Conservation (phyloP, 1,140 invertebrate species). For the Liolophura sinensis region DNA sequence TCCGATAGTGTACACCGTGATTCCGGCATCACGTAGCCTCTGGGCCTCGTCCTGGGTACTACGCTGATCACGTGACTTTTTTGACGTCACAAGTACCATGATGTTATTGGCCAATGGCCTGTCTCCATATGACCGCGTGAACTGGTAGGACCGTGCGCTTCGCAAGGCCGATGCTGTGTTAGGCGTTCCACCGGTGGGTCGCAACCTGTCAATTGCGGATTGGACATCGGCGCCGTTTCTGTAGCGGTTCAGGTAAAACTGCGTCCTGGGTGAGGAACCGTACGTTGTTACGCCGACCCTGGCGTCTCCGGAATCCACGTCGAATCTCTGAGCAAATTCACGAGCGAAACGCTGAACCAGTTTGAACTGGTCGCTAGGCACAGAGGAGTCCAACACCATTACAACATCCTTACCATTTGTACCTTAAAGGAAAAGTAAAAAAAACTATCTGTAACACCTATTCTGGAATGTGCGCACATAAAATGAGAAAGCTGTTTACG, state of each 20-base stretch:
- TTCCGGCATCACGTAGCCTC: constrained; percentile 11
- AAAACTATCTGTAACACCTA: too few relatives aligned
- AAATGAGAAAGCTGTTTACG: too few relatives aligned
- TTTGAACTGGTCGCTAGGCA: constrained; percentile 25
- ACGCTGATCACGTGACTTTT: too few relatives aligned
- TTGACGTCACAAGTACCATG: constrained; percentile 7
- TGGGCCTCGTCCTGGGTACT: constrained; percentile 31
- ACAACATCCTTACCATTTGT: constrained; percentile 46
- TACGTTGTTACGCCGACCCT: neutral
- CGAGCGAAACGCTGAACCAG: constrained; percentile 43
- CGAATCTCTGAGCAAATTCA: constrained; percentile 30
- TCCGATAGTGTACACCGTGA: constrained; percentile 38
- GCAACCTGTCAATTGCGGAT: too few relatives aligned
- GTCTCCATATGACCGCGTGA: constrained; percentile 3
- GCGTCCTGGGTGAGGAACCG: too few relatives aligned
- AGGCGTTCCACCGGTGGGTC: too few relatives aligned
- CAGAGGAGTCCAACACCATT: constrained; percentile 47
- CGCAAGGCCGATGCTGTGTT: too few relatives aligned
- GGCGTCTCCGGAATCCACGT: constrained; percentile 36
- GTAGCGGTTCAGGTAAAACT: too few relatives aligned
- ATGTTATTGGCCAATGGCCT: constrained; percentile 8
- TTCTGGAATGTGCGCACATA: too few relatives aligned
- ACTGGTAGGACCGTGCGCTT: neutral
- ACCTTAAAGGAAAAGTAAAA: too few relatives aligned
- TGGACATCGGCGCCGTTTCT: too few relatives aligned